These are phyloP conservation scores for Hydriomena furcata DNA, from an alignment of 2,888 invertebrate species.

Conservation along the genomic window DNA sequence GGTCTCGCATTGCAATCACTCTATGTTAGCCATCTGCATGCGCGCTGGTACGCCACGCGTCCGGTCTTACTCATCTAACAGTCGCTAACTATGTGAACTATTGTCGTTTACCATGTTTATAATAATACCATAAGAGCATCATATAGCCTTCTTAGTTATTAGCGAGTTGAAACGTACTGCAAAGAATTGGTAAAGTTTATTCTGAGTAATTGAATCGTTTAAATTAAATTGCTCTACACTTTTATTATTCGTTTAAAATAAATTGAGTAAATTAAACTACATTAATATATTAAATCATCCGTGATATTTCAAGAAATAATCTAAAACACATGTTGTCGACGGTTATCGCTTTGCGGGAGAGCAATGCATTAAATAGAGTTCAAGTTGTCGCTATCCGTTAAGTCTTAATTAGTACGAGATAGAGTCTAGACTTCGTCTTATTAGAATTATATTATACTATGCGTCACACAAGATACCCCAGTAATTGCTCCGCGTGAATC, in stretches of 20 bases:
- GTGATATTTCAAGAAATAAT: conserved; percentile 24
- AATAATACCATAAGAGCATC: conserved; percentile 16
- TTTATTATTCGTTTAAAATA: neutral
- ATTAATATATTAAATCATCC: conserved; percentile 12
- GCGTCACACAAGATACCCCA: conserved; percentile 50
- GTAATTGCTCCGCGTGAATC: conserved; percentile 59
- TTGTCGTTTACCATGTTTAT: conserved; percentile 48
- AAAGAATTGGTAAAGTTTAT: neutral
- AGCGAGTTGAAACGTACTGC: neutral
- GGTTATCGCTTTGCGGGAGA: conserved; percentile 68
- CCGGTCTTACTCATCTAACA: conserved; percentile 78
- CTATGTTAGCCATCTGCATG: conserved; percentile 70
- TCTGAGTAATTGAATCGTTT: too few species aligned
- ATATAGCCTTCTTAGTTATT: conserved; percentile 10
- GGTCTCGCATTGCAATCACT: conserved; percentile 78
- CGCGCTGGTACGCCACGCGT: conserved; percentile 63
- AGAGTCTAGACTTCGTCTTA: conserved; percentile 21
- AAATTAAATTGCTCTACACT: neutral
- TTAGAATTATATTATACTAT: conserved; percentile 33
- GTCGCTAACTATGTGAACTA: conserved; percentile 61
- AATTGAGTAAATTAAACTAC: neutral
- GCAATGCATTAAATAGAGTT: conserved; percentile 43
- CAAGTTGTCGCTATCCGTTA: conserved; percentile 40
- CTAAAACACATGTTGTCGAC: conserved; percentile 40
- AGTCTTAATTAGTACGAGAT: conserved; percentile 24